These are phyloP conservation scores for Caradrina kadenii DNA, from an alignment of 2,888 invertebrate genomes.

Conservation along the genomic window DNA sequence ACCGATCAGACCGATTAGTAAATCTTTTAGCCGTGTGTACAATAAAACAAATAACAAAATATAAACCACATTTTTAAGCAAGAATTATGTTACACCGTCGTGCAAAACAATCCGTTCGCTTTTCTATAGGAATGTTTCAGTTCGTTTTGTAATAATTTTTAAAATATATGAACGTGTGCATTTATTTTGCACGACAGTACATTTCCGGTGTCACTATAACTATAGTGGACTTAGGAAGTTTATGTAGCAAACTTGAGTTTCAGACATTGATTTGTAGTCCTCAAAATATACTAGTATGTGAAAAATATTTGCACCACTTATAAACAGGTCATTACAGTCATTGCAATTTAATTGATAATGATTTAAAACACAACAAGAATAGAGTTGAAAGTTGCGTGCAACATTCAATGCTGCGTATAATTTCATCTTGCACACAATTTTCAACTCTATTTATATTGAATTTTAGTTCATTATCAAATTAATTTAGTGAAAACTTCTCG, in stretches of 20 bases:
- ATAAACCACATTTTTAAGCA: constrained; percentile 1
- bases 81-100: constrained; percentile 12
- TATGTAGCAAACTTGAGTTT: constrained; percentile 28
- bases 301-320: constrained; percentile 27
- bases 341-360: too few relatives aligned
- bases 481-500: too few relatives aligned
- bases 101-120: constrained; percentile 32
- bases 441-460: too few relatives aligned
- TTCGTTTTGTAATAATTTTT: constrained; percentile 51
- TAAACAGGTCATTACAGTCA: neutral
- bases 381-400: too few relatives aligned
- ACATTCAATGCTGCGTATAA: too few relatives aligned
- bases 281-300: neutral
- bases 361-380: too few relatives aligned
- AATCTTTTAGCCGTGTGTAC: constrained; percentile 6
- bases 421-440: too few relatives aligned
- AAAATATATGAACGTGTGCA: constrained; percentile 15
- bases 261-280: constrained; percentile 3
- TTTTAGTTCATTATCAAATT: too few relatives aligned
- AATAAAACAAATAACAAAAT: neutral
- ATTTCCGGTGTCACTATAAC: neutral
- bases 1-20: too few relatives aligned
- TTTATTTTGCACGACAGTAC: constrained; percentile 32
- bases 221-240: constrained; percentile 2
- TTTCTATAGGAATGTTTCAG: constrained; percentile 60